Evolutionary conservation across 2,797 vertebrate species (phyloP), one percentile per base, ranked within the genome.

Genomic region (Strix occidentalis): DNA sequence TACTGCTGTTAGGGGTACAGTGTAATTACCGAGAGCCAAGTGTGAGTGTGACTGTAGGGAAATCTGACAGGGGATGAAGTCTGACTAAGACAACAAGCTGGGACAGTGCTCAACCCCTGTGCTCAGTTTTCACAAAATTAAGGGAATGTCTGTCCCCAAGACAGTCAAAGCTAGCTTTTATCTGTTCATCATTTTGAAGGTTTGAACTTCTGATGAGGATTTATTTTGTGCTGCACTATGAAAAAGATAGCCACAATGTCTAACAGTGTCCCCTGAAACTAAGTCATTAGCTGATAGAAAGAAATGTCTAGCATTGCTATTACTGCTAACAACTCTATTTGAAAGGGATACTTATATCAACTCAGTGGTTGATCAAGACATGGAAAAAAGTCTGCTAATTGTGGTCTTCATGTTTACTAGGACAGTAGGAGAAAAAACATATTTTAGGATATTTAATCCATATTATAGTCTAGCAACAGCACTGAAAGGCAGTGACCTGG

Each of bases 61-160:
- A 76, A 66, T 72, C 58, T 92, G 88, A 84, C 50, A 95, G 51
- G 89, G 29, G 4, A 91, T 58, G 20, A 92, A 92, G 43, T 51
- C 46, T 65, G 46, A 81, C 57, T 79, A 66, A 84, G 81, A 77
- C 8, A 87, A 84, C 6, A 48, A 74, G 31, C 23, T 80, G 48
- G 28, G n/a, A 93, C 91, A 64, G 48, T 53, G 69, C 43, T 89
- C 57, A 81, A 61, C 7, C 19, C 28, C 50, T 76, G 29, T 54
- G 37, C 46, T 87, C n/a, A 69, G 16, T 86, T 90, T 95, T 78
- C 84, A 89, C 26, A 89, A 85, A 95, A 89, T 88, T 86, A 82
- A 78, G 43, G 48, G 35, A 90, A 84, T 25, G 29, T 76, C 58
- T 54, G 25, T 66, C 77, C 91, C 45, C 31, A 54, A 82, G 61